phyloP scores from a whole-genome alignment of 2,797 vertebrate genomes.

The Alfaro cultratus region DNA sequence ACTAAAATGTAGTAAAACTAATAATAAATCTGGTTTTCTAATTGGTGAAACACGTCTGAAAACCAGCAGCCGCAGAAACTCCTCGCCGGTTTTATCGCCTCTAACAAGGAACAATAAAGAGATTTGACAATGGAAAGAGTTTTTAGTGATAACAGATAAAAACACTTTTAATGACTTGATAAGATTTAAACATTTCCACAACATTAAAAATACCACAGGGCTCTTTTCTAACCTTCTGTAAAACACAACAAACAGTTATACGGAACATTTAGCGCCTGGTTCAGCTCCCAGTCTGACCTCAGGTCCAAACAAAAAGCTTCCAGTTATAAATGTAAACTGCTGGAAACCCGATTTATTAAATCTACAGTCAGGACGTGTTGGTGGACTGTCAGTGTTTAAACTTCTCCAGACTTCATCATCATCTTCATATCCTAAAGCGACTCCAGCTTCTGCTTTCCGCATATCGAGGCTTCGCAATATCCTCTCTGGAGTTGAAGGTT shows the following conservation, averaged over 20 bases:
- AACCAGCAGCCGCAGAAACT: slow-evolving; percentile 28
- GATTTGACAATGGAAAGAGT: slow-evolving; percentile 5
- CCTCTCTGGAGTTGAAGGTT: not conserved
- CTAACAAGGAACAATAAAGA: slow-evolving; percentile 9
- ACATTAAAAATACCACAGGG: not conserved
- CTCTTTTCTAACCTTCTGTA: not conserved
- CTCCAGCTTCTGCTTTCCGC: not conserved
- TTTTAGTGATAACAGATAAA: not conserved
- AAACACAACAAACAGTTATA: not conserved
- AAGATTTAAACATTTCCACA: not conserved
- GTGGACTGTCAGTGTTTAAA: not conserved
- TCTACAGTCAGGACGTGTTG: not conserved
- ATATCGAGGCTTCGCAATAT: not conserved
- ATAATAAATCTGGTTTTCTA: slow-evolving; percentile 34
- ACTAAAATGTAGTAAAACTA: slow-evolving; percentile 46
- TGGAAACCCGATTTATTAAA: not conserved
- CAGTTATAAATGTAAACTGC: too few species aligned
- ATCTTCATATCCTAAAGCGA: not conserved
- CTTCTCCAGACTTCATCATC: not conserved
- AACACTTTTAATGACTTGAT: not conserved
- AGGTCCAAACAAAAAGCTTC: not conserved
- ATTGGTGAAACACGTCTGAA: slow-evolving; percentile 44
- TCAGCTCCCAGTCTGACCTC: not conserved
- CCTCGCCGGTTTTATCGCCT: slow-evolving; percentile 17
- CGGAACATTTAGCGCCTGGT: not conserved